Conservation (phyloP, 2,888 invertebrate genomes). For the Heliconius charithonia region DNA sequence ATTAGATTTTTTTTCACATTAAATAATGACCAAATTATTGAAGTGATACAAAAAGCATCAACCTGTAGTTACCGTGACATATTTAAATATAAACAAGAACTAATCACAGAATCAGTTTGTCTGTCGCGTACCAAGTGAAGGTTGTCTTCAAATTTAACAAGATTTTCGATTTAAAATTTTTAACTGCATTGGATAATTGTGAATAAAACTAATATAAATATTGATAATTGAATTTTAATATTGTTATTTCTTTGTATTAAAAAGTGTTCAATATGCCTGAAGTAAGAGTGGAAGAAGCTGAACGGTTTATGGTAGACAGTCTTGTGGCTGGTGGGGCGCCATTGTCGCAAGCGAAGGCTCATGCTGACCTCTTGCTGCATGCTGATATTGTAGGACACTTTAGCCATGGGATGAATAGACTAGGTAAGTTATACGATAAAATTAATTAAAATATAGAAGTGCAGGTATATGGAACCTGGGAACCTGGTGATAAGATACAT, state of each 20-base stretch:
- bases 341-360: conserved; percentile 80
- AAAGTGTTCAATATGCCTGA: conserved; percentile 62
- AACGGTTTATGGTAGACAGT: conserved; percentile 85
- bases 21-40: conserved; percentile 10
- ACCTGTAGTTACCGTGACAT: not conserved
- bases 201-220: no score
- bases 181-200: not conserved
- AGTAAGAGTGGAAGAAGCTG: conserved; percentile 80
- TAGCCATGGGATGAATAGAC: conserved; percentile 93
- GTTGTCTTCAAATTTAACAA: not conserved
- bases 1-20: not conserved
- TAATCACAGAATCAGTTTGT: conserved; percentile 7
- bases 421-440: conserved; percentile 77
- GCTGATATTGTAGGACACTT: conserved; percentile 93
- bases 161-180: not conserved
- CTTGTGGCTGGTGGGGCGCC: conserved; percentile 85
- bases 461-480: not conserved
- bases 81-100: conserved; percentile 17
- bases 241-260: not conserved
- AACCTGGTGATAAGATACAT: not conserved
- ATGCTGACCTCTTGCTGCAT: conserved; percentile 87
- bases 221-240: not conserved
- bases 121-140: not conserved
- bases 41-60: conserved; percentile 2
- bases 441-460: no score